These are phyloP conservation scores for Subanguina moxae DNA, from an alignment of 1,140 invertebrate species.

Conservation along the genomic window DNA sequence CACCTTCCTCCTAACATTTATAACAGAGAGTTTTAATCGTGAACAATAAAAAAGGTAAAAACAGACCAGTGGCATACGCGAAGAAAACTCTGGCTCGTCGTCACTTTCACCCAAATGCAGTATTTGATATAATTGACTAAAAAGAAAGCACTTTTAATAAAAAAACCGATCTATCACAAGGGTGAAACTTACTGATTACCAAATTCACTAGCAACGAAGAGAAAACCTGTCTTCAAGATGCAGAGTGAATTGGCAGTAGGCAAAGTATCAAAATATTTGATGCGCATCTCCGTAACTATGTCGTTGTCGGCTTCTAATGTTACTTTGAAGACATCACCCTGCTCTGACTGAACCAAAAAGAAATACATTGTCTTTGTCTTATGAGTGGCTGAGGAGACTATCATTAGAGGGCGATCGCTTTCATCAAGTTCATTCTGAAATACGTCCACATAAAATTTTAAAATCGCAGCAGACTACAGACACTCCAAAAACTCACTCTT, in stretches of 20 bases:
- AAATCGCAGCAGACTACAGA: not conserved
- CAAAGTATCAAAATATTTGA: slow-evolving; percentile 99
- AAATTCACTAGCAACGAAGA: slow-evolving; percentile 98
- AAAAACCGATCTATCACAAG: slow-evolving; percentile 18
- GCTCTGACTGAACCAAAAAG: slow-evolving; percentile 74
- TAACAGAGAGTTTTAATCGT: too few relatives aligned
- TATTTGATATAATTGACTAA: slow-evolving; percentile 93
- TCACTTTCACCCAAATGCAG: slow-evolving; percentile 97
- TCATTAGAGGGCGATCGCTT: slow-evolving; percentile 96
- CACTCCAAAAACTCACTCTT: slow-evolving; percentile 64
- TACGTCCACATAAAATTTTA: not conserved
- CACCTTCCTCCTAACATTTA: slow-evolving; percentile 81
- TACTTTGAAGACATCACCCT: slow-evolving; percentile 89
- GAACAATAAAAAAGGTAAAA: too few relatives aligned
- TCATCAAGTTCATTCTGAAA: slow-evolving; percentile 93
- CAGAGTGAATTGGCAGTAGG: slow-evolving; percentile 85
- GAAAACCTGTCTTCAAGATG: slow-evolving; percentile 94
- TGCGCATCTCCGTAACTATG: slow-evolving; percentile 92
- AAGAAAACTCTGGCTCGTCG: slow-evolving; percentile 97
- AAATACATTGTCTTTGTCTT: slow-evolving; percentile 80
- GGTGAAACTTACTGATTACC: slow-evolving; percentile 70
- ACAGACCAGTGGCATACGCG: slow-evolving; percentile 77
- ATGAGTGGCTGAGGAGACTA: slow-evolving; percentile 96
- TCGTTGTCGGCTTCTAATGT: slow-evolving; percentile 96
- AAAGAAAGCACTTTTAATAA: slow-evolving; percentile 51